These are phyloP conservation scores for Alectura lathami DNA, from an alignment of 2,113 vertebrate species.

Conservation along the genomic window DNA sequence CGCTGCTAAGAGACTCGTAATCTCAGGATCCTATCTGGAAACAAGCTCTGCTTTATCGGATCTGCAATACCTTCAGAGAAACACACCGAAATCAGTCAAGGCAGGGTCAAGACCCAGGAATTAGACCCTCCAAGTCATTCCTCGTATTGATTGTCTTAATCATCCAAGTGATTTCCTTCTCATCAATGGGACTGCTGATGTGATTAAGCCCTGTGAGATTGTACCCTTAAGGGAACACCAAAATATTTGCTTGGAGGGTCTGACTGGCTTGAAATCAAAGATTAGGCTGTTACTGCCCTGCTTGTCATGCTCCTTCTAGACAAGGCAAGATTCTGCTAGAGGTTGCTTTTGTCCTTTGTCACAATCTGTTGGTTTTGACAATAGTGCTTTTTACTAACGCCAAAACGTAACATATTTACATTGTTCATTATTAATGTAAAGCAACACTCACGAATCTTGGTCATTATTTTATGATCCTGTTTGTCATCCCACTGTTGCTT, in stretches of 20 bases:
- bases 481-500: slow-evolving; percentile 43
- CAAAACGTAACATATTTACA: slow-evolving; percentile 34
- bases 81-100: neutral
- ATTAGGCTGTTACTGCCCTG: neutral
- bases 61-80: neutral
- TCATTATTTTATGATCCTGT: slow-evolving; percentile 64
- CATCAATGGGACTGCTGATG: neutral
- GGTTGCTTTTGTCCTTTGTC: neutral
- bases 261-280: neutral
- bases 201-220: neutral
- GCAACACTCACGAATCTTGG: slow-evolving; percentile 38
- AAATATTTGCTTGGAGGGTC: neutral
- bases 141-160: neutral
- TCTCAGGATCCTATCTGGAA: neutral
- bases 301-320: neutral
- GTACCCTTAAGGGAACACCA: neutral
- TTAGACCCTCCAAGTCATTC: neutral
- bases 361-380: neutral
- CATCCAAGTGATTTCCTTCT: neutral
- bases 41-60: neutral
- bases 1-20: neutral
- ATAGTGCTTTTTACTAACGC: neutral
- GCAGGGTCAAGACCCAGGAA: neutral
- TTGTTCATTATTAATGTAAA: slow-evolving; percentile 36
- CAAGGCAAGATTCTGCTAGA: neutral